Evolutionary conservation across 1,140 invertebrate species (phyloP), one percentile per base, ranked within the genome.

Genomic region (Nasonia longicornis): DNA sequence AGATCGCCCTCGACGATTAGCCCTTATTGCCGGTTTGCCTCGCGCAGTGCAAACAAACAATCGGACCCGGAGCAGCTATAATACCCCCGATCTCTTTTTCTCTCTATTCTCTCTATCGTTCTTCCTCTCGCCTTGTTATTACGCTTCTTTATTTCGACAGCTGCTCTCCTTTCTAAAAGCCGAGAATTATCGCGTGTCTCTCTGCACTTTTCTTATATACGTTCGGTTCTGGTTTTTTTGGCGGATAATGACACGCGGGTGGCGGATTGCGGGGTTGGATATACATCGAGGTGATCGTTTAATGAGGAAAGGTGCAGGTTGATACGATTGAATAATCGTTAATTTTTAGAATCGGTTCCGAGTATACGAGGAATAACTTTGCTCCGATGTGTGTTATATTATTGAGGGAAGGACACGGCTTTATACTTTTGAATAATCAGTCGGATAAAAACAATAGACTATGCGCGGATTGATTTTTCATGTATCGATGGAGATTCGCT

Each of bases 31-130:
- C 72, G 81, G 84, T 85, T 85, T 67, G 69, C 72, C 82, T 86
- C 38, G 31, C 35, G 35, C 38, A 42, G 80, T 83, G 74, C 88
- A 89, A 89, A 89, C 88, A 89, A 86, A 86, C 83, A 84, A 84
- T 86, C 76, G 72, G 63, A 58, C 72, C 38, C 42, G 12, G 31
- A 11, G 42, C n/a, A n/a, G 52, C 16, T 16, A n/a, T 42, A 42
- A 42, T 42, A 52, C 2, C 67, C 31, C 42, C 35, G 63, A 69
- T 42, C 20, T 77, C 48, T 22, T 20, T 42, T 71, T n/a, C 35
- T 71, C 20, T 77, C 48, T 22, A 0, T 26, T 26, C 3, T 42
- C 38, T n/a, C 35, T 71, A 11, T n/a, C 29, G 3, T n/a, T 71
- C n/a, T 10, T 74, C 26, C 35, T 58, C 29, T 67, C 48, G 63